phyloP scores from a whole-genome alignment of 2,113 vertebrate genomes.

The Felis catus region DNA sequence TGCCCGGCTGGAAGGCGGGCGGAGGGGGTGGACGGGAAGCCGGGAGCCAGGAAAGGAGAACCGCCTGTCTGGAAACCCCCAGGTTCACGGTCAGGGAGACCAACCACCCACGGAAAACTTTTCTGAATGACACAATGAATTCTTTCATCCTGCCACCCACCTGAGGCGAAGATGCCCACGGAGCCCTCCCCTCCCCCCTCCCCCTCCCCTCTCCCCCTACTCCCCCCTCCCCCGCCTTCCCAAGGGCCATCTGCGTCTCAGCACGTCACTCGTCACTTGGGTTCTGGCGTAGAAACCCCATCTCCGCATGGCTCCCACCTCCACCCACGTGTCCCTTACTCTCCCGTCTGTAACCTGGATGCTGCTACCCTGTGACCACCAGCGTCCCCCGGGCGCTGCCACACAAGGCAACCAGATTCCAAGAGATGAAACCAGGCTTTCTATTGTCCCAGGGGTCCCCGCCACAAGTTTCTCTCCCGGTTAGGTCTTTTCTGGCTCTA shows the following conservation, averaged over 20 bases:
- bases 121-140: background rate
- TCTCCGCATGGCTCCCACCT: rapidly evolving
- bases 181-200: background rate
- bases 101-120: conserved; percentile 20
- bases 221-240: background rate
- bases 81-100: background rate
- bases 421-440: background rate
- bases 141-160: background rate
- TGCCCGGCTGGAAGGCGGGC: rapidly evolving
- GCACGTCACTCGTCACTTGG: rapidly evolving
- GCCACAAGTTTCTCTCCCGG: background rate
- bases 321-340: background rate
- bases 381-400: rapidly evolving
- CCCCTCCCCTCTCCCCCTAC: too few relatives aligned
- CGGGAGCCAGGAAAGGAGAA: background rate
- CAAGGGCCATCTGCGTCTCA: background rate
- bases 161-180: rapidly evolving
- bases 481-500: background rate
- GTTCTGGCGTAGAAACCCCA: background rate
- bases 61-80: conserved; percentile 58
- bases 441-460: background rate
- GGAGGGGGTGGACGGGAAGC: background rate
- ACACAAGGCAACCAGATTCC: background rate
- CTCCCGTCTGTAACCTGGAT: background rate
- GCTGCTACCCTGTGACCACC: rapidly evolving